phyloP scores from a whole-genome alignment of 2,888 invertebrate species.

The Amblyjoppa fuscipennis region DNA sequence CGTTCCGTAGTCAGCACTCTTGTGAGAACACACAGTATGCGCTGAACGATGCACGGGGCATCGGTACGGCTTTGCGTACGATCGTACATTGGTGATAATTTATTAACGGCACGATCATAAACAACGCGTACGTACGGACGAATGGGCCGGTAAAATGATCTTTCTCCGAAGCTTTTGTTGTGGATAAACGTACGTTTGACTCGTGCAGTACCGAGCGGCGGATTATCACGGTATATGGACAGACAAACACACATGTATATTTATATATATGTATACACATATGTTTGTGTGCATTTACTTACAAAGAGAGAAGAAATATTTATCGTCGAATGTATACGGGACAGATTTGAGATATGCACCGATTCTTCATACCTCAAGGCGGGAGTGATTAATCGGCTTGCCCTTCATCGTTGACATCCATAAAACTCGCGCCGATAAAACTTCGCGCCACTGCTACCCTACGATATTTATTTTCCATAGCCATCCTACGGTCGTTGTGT shows the following conservation, averaged over 20 bases:
- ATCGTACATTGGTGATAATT: constrained; percentile 58
- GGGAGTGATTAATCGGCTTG: constrained; percentile 59
- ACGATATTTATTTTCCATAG: constrained; percentile 35
- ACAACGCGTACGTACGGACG: constrained; percentile 44
- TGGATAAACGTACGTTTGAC: constrained; percentile 19
- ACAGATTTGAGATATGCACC: constrained; percentile 60
- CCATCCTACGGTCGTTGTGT: not conserved
- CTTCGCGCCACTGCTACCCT: constrained; percentile 9
- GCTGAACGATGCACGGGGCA: not conserved
- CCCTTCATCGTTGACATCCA: constrained; percentile 65
- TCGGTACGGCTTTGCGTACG: constrained; percentile 9
- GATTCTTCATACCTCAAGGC: constrained; percentile 53
- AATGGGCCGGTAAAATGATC: constrained; percentile 35
- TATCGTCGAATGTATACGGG: constrained; percentile 3
- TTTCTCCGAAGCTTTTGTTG: constrained; percentile 37
- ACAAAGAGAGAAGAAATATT: not conserved
- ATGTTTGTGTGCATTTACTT: not conserved
- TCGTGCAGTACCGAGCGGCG: not conserved
- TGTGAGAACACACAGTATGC: not conserved
- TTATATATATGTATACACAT: not conserved
- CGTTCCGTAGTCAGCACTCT: constrained; percentile 32
- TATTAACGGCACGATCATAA: constrained; percentile 66
- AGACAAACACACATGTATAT: not conserved
- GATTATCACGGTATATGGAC: constrained; percentile 25
- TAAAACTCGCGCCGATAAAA: constrained; percentile 56